Percentiles rank a stretch among this genome's conserved stretches.
Evolutionary conservation across 2,888 invertebrate species (phyloP).

Genomic region (Drosophila picticornis): DNA sequence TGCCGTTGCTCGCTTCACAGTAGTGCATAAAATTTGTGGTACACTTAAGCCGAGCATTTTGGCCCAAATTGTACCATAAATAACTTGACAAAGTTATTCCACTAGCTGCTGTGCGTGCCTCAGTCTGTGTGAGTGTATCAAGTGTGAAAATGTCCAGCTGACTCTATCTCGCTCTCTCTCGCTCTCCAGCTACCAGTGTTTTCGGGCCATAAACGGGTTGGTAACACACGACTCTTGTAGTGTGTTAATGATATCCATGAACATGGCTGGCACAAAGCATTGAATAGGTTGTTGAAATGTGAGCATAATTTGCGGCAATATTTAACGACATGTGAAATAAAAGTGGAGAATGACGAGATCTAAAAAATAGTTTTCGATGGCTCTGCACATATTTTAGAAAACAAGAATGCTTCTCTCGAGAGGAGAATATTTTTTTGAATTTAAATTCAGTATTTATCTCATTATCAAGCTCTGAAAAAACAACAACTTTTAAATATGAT

Average conservation of each 20-base stretch:
- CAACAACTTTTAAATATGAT: neutral
- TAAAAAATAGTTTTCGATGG: neutral
- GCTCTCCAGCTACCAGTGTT: constrained; percentile 13
- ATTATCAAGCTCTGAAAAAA: no score
- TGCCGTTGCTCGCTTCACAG: constrained; percentile 14
- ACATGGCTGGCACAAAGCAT: constrained; percentile 6
- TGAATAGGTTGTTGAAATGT: neutral
- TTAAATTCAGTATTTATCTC: neutral
- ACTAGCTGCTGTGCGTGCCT: neutral
- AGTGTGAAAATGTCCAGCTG: constrained; percentile 47
- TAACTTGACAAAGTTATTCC: constrained; percentile 32
- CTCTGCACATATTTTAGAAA: neutral
- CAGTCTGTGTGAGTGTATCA: constrained; percentile 26
- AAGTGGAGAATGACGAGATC: neutral
- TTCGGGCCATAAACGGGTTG: constrained; percentile 24
- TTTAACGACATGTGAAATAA: neutral
- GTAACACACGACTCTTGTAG: constrained; percentile 14
- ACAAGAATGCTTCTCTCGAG: neutral
- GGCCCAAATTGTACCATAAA: constrained; percentile 50
- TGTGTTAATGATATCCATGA: constrained; percentile 37
- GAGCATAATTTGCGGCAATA: neutral
- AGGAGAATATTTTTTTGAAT: neutral
- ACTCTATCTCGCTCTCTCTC: neutral
- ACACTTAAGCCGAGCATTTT: constrained; percentile 50
- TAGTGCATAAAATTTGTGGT: constrained; percentile 54